Conservation (phyloP, 2,113 vertebrate species). For the Hippocampus zosterae region DNA sequence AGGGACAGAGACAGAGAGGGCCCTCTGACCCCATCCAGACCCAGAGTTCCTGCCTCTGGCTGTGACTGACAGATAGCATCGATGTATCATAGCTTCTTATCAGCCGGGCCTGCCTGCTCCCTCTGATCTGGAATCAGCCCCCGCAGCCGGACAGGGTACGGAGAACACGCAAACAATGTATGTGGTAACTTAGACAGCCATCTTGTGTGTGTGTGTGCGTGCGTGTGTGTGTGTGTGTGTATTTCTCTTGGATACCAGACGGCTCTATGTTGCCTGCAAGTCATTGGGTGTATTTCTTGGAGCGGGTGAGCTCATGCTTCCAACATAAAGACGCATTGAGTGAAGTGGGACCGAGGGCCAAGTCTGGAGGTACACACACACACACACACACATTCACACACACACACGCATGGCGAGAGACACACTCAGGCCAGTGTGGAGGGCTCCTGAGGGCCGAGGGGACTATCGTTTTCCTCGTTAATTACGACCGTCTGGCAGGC, state of each 20-base stretch:
- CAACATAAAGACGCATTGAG: constrained; percentile 77
- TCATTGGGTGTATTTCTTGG: constrained; percentile 68
- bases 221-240: constrained; percentile 13
- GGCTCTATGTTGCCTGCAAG: constrained; percentile 61
- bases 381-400: constrained; percentile 30
- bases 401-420: constrained; percentile 27
- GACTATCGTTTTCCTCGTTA: constrained; percentile 77
- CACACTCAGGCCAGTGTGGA: constrained; percentile 63
- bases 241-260: constrained; percentile 54
- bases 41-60: constrained; percentile 57
- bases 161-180: constrained; percentile 23
- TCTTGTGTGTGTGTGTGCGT: constrained; percentile 5
- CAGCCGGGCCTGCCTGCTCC: constrained; percentile 33
- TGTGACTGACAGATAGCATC: constrained; percentile 75
- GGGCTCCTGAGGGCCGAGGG: constrained; percentile 70
- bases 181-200: background rate
- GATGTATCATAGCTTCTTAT: constrained; percentile 61
- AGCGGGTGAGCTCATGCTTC: constrained; percentile 72
- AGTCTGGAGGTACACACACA: constrained; percentile 60
- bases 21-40: constrained; percentile 44
- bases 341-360: constrained; percentile 64
- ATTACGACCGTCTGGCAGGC: constrained; percentile 78
- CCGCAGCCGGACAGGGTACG: constrained; percentile 23
- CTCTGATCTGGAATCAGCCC: constrained; percentile 57
- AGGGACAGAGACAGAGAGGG: constrained; percentile 35